Percentiles rank a stretch among this genome's conserved stretches.
Evolutionary conservation across 2,797 vertebrate species (phyloP).

Genomic region (Chelidonichthys spinosus): DNA sequence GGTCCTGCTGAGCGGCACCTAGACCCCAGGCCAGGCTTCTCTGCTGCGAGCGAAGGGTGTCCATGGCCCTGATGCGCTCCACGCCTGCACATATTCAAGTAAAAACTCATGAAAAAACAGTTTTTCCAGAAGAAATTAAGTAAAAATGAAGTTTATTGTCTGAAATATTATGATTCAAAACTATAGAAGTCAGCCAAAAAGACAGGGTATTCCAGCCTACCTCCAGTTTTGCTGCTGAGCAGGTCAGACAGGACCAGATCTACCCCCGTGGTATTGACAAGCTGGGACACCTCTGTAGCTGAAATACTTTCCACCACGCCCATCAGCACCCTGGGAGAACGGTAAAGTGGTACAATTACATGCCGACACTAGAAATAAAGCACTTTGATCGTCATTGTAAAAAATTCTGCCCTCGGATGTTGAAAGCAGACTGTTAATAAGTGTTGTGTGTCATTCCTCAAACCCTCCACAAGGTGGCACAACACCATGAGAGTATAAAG

Average conservation of each 20-base stretch:
- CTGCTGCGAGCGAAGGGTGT: constrained; percentile 55
- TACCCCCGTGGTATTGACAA: constrained; percentile 72
- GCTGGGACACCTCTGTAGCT: constrained; percentile 28
- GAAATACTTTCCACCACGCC: constrained; percentile 53
- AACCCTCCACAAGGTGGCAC: constrained; percentile 55
- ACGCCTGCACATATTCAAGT: constrained; percentile 30
- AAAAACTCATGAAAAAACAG: background rate
- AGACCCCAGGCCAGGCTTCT: constrained; percentile 78
- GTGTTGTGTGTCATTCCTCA: background rate
- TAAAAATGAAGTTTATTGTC: background rate
- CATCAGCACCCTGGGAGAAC: constrained; percentile 69
- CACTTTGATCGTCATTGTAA: background rate
- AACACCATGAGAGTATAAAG: background rate
- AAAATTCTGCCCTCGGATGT: background rate
- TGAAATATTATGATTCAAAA: background rate
- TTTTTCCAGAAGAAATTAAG: background rate
- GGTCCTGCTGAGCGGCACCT: constrained; percentile 59
- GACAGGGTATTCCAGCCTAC: constrained; percentile 16
- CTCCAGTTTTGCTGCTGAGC: constrained; percentile 16
- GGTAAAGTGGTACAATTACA: background rate
- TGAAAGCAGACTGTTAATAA: background rate
- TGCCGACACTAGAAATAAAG: background rate
- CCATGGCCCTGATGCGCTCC: constrained; percentile 56
- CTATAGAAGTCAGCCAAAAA: background rate
- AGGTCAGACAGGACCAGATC: constrained; percentile 82